Evolutionary conservation across 53 echinoderm and acorn worm species (phyloP), one percentile per base, ranked within the genome.

Genomic region (Hippasteria phrygiana): DNA sequence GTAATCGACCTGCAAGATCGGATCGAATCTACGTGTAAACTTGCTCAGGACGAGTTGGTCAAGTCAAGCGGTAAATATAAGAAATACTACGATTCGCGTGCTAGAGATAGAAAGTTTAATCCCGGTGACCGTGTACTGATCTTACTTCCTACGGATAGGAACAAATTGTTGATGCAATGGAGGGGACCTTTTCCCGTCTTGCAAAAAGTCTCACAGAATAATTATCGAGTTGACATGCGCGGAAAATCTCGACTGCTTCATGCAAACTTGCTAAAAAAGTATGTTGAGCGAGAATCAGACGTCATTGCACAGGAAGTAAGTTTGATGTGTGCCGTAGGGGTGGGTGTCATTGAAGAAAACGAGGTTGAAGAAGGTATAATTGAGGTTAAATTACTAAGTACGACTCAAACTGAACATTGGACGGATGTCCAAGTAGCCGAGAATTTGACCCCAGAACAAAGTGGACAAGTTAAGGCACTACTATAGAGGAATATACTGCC

Each of bases 101-200:
- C 84, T 4, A 64, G 38, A 39, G 64, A 55, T 31, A 78, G 92
- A 55, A 41, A 55, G 26, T 88, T 94, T 39, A 34, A 67, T 0
- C 72, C 75, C 11, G 95, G 92, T 0, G 92, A 92, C 46, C 55
- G 72, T 35, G 90, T 92, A 0, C 77, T 92, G n/a, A 22, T 93
- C 42, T 72, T 93, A 18, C 28, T 83, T 56, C 94, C 94, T 7
- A 94, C 88, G 2, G 87, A 90, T 31, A 62, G 46, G 22, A 94
- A 91, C 62, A 93, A 93, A 40, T 53, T 94, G 28, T 36, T 92
- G 14, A 77, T 89, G 78, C 87, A 94, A 34, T 92, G 94, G 94
- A 83, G 86, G 43, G 94, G 89, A 2, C 94, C 92, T 4, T 94
- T 91, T 62, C 45, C 35, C 0, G 63, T 91, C 5, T 27, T 66